A percentile compares a stretch with the other conserved stretches of the same genome.
Evolutionary conservation across 1,140 invertebrate genomes (phyloP).

Genomic region (Berghia stephanieae): DNA sequence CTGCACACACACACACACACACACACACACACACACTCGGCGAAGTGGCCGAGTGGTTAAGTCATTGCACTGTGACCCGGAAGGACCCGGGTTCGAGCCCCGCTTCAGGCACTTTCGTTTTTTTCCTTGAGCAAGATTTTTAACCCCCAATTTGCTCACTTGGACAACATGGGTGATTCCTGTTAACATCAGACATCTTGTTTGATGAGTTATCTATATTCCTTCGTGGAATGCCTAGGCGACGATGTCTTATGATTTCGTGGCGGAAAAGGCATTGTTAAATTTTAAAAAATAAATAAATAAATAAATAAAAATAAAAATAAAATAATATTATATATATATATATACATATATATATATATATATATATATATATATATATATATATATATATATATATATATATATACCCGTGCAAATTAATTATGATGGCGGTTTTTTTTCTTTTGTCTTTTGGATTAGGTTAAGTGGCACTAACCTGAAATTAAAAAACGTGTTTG

Average conservation of each 20-base stretch:
- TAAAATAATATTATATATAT: not conserved
- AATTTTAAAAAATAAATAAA: too few relatives aligned
- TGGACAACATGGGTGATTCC: too few relatives aligned
- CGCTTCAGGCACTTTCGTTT: too few relatives aligned
- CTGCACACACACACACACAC: too few relatives aligned
- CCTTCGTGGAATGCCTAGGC: not conserved
- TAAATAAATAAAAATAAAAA: too few relatives aligned
- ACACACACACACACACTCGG: too few relatives aligned
- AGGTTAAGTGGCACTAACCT: not conserved
- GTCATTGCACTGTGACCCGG: too few relatives aligned
- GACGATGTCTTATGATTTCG: not conserved
- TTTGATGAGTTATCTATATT: not conserved
- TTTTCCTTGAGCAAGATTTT: too few relatives aligned
- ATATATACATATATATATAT: not conserved
- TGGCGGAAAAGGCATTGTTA: not conserved
- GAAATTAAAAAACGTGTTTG: not conserved
- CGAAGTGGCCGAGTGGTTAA: too few relatives aligned
- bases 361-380: slow-evolving; percentile 12
- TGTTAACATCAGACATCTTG: too few relatives aligned
- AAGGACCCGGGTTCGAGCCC: too few relatives aligned
- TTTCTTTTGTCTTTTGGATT: not conserved
- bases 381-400: slow-evolving; percentile 15
- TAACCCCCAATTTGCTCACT: too few relatives aligned
- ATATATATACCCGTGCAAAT: not conserved
- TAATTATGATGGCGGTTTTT: not conserved